Percentiles rank a stretch among this genome's conserved stretches.
Evolutionary conservation across 2,888 invertebrate genomes (phyloP).

Genomic region (Horisme vitalbata): DNA sequence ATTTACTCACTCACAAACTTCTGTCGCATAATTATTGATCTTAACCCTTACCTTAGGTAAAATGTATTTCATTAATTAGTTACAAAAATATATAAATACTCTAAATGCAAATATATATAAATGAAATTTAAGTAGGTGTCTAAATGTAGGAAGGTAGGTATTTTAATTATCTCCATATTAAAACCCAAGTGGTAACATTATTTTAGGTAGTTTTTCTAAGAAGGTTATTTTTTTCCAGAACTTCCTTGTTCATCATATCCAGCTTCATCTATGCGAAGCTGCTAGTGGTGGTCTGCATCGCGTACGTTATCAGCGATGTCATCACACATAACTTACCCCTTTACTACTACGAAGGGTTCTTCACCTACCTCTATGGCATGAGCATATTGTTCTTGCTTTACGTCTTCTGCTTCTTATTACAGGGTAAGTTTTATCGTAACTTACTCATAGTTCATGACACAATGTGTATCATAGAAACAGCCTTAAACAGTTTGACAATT

Average conservation of each 20-base stretch:
- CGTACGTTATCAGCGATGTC: slow-evolving; percentile 97
- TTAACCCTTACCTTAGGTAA: too few relatives aligned
- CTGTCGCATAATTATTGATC: too few relatives aligned
- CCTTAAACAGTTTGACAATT: background rate
- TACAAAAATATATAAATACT: too few relatives aligned
- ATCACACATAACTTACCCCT: slow-evolving; percentile 95
- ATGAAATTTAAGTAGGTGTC: too few relatives aligned
- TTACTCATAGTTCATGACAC: background rate
- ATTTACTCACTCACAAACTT: too few relatives aligned
- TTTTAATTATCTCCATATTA: too few relatives aligned
- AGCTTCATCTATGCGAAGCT: slow-evolving; percentile 98
- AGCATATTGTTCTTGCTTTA: slow-evolving; percentile 96
- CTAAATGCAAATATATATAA: too few relatives aligned
- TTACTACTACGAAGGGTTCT: slow-evolving; percentile 97
- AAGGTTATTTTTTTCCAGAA: slow-evolving; percentile 85
- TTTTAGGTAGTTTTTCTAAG: too few relatives aligned
- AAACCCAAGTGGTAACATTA: too few relatives aligned
- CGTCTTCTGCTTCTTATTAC: slow-evolving; percentile 96
- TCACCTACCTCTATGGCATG: slow-evolving; percentile 96
- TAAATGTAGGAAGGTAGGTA: too few relatives aligned
- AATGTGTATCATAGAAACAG: background rate
- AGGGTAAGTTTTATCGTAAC: slow-evolving; percentile 85
- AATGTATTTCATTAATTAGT: too few relatives aligned
- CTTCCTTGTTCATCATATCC: slow-evolving; percentile 96
- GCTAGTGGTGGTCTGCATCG: slow-evolving; percentile 95